Base-by-base conservation (phyloP, 2,113 vertebrate species). In the Chrysochloris asiatica region DNA sequence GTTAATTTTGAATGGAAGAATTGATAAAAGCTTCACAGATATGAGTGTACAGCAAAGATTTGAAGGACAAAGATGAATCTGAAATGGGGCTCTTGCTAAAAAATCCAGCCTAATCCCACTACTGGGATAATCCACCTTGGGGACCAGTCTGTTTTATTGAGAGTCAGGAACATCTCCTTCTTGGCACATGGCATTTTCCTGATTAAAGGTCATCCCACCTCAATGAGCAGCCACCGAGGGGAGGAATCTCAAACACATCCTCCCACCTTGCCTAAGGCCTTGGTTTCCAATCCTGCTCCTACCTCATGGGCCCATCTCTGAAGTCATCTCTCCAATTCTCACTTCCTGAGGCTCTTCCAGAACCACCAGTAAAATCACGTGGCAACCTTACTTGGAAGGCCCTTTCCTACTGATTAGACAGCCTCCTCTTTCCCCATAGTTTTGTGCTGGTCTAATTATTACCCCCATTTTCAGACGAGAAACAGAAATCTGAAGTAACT, bases 51-150 rank as follows among this genome's bases (percentile, higher is more conserved):
- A 36, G n/a, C 54, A 43, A 52, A 90, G 54, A 19, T 79, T 12
- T 65, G 75, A 96, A 92, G 69, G 75, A 83, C 50, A 82, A 71
- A 91, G 21, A 83, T 12, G 21, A 50, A 56, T 48, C 14, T 67
- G 67, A 33, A 59, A 82, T 8, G 8, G 41, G 52, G 8, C 19
- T 45, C 78, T 72, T 43, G 36, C 4, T 43, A 76, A n/a, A n/a
- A n/a, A 87, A 26, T 38, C 30, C 26, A 78, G 28, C 22, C 16
- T 19, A 38, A 12, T 22, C 56, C 48, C n/a, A 83, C 22, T 30
- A 45, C 26, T 48, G 0, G 19, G 38, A 52, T 6, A 21, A 56
- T n/a, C 47, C 36, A 2, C 24, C 21, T 77, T 1, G 5, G 30
- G 24, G 33, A 28, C 0, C 8, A 30, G 26, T 61, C 21, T 59